Percentiles rank a stretch among this genome's conserved stretches.
Conservation (phyloP, 1,140 invertebrate genomes). For the Anoplophora glabripennis region DNA sequence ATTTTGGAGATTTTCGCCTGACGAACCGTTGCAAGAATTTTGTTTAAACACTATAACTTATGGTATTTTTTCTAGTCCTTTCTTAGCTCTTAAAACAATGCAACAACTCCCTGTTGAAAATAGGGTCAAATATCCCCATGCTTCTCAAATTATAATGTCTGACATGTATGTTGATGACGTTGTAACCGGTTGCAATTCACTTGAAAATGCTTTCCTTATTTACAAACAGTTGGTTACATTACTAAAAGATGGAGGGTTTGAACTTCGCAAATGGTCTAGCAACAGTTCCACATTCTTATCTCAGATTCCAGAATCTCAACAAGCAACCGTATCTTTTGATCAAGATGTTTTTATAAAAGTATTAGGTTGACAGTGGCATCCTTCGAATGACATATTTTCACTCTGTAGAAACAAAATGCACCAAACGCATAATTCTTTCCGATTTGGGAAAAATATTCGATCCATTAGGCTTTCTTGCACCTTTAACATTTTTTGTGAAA, state of each 20-base stretch:
- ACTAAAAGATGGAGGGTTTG: background rate
- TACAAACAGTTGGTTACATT: background rate
- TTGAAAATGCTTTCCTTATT: background rate
- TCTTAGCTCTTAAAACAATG: conserved; percentile 22
- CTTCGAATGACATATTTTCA: background rate
- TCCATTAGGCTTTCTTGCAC: conserved; percentile 45
- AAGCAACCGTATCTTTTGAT: background rate
- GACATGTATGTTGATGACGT: background rate
- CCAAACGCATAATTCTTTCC: conserved; percentile 7
- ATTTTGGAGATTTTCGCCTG: conserved; percentile 27
- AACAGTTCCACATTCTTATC: background rate
- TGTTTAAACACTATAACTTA: conserved; percentile 37
- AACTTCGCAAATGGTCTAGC: background rate
- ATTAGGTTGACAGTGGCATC: background rate
- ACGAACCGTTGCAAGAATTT: conserved; percentile 26
- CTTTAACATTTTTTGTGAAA: conserved; percentile 46
- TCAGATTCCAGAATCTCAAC: too few relatives aligned
- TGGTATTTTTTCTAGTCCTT: conserved; percentile 25
- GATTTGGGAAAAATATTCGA: conserved; percentile 40
- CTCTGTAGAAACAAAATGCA: background rate
- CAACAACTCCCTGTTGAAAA: conserved; percentile 7
- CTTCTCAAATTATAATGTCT: background rate
- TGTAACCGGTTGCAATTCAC: background rate
- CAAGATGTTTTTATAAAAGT: background rate
- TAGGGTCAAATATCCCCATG: background rate